Base-by-base conservation (phyloP, 2,888 invertebrate genomes). In the Drosophila nr. fundita region DNA sequence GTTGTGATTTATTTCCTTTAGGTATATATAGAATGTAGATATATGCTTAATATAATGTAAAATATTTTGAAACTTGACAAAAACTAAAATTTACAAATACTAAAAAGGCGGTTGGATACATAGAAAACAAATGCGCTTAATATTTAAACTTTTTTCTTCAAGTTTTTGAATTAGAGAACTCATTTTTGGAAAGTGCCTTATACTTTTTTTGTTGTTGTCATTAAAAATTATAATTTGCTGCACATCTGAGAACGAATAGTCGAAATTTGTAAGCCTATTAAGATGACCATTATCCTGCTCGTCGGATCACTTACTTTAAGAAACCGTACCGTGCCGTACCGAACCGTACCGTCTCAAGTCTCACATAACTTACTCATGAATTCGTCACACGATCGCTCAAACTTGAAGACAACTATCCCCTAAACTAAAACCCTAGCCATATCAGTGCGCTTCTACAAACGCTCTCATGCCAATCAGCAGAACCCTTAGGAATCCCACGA, bases 401-500 rank as follows among this genome's bases (percentile, higher is more conserved):
- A 60, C 59, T 64, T 67, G 54, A 36, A 38, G 34, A 66, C 50
- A 49, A 71, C 45, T 45, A 45, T 60, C 48, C 66, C 71, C 66
- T 71, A 78, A 45, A 36, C 78, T 81, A 59, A 15, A 42, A 52
- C 45, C 50, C 49, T 40, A 65, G 54, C 15, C 57, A 42, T 78
- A 78, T 78, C 74, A 71, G 65, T 42, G 78, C 78, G 50, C 68
- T 76, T 76, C 79, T 7, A 42, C n/a, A 58, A 57, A 64, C 83
- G 71, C 69, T 83, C 83, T 78, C 88, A 78, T 63, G 68, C n/a
- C 60, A 18, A 57, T 30, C 40, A 27, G 29, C 34, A 6, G 24
- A 53, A 74, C 60, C 61, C 62, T 72, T 34, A 59, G 54, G 57
- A 87, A 68, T 84, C 87, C 82, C 87, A 84, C 73, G 82, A 63